phyloP scores from a whole-genome alignment of 2,113 vertebrate genomes.

The Crotalus viridis region DNA sequence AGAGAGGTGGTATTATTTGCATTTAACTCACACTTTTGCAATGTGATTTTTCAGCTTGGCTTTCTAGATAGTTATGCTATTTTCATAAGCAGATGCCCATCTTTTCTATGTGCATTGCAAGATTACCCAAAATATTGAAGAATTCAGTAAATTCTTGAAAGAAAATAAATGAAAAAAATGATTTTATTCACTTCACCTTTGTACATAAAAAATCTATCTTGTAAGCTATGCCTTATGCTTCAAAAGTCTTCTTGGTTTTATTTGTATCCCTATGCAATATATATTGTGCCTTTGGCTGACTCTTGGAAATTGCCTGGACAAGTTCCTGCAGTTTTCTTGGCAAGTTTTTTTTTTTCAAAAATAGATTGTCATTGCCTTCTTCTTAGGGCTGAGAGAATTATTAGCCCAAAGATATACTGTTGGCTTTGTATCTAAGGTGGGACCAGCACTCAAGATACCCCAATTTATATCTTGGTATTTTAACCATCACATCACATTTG shows the following conservation, averaged over 20 bases:
- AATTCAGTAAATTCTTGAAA: background rate
- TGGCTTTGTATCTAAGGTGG: background rate
- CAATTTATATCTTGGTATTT: background rate
- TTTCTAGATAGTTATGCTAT: background rate
- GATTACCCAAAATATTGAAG: background rate
- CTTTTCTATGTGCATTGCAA: background rate
- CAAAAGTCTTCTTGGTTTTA: background rate
- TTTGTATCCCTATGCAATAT: background rate
- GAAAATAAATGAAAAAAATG: background rate
- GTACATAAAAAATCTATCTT: background rate
- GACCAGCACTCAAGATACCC: background rate
- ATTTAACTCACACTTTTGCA: background rate
- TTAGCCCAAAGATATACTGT: background rate
- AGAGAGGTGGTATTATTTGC: background rate
- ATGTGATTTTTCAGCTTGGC: background rate
- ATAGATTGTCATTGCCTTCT: background rate
- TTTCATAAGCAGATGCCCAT: background rate
- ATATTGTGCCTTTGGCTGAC: background rate
- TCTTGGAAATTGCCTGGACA: background rate
- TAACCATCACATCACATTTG: background rate
- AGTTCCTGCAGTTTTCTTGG: background rate
- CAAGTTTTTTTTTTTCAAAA: background rate
- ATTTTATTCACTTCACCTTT: background rate
- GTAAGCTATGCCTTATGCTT: background rate
- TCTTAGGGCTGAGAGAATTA: background rate